These are phyloP conservation scores for Delphinapterus leucas DNA, from an alignment of 2,113 vertebrate species.

Conservation along the genomic window DNA sequence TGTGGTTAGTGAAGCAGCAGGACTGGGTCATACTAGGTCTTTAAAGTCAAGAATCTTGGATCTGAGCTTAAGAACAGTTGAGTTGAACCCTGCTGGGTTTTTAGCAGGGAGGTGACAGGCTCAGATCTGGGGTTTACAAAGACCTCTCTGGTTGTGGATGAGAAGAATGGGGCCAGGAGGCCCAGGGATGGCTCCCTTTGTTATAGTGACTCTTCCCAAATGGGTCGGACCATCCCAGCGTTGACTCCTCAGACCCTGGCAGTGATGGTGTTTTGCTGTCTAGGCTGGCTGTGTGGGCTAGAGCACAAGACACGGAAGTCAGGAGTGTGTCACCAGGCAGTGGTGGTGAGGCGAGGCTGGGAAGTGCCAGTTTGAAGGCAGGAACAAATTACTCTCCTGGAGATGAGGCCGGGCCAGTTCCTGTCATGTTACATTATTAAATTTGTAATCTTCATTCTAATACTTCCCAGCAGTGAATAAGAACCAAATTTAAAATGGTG, in stretches of 20 bases:
- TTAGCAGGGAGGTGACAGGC: background rate
- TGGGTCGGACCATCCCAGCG: background rate
- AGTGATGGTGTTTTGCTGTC: background rate
- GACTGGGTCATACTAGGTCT: background rate
- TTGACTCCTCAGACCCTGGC: background rate
- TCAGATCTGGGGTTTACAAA: background rate
- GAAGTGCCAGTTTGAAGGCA: slow-evolving; percentile 73
- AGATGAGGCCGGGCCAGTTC: slow-evolving; percentile 70
- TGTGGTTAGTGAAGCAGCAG: background rate
- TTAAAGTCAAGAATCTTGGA: background rate
- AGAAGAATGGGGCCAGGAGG: background rate
- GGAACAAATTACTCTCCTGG: slow-evolving; percentile 80
- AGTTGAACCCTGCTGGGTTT: background rate
- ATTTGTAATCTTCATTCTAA: slow-evolving; percentile 84
- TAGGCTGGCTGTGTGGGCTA: background rate
- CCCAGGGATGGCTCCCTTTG: background rate
- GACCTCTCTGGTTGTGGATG: background rate
- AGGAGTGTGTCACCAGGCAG: slow-evolving; percentile 55
- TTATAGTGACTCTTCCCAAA: background rate
- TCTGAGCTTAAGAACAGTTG: background rate
- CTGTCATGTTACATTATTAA: slow-evolving; percentile 82
- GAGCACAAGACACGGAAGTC: background rate
- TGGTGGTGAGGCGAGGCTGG: slow-evolving; percentile 21
- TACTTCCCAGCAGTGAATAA: slow-evolving; percentile 81
- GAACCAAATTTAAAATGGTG: slow-evolving; percentile 80